Evolutionary conservation across 2,888 invertebrate species (phyloP).

Genomic region (Heteropelma amictum): DNA sequence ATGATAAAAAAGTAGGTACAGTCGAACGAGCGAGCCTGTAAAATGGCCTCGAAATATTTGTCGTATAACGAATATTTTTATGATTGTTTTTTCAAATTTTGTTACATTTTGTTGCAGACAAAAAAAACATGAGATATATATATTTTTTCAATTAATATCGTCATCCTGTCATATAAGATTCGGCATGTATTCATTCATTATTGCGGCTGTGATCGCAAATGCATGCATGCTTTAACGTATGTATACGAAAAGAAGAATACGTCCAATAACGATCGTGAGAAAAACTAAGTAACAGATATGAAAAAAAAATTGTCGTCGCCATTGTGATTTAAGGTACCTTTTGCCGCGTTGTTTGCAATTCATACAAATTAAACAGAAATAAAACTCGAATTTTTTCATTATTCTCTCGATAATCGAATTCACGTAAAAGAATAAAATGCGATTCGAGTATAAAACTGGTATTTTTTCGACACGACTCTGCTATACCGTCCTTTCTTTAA

Average conservation of each 20-base stretch:
- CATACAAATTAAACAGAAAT: background rate
- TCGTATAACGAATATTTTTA: too few relatives aligned
- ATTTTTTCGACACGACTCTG: background rate
- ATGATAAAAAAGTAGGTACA: too few relatives aligned
- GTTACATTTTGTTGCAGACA: background rate
- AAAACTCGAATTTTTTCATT: background rate
- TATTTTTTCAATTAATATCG: too few relatives aligned
- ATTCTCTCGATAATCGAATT: too few relatives aligned
- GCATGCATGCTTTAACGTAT: conserved; percentile 48
- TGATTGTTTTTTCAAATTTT: too few relatives aligned
- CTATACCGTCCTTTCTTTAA: background rate
- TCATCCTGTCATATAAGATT: background rate
- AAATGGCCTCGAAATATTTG: too few relatives aligned
- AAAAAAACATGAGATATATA: background rate
- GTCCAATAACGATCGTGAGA: conserved; percentile 60
- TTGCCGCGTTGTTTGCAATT: conserved; percentile 33
- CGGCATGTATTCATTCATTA: conserved; percentile 39
- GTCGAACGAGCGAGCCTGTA: too few relatives aligned
- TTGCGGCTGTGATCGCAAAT: conserved; percentile 41
- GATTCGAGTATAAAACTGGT: background rate
- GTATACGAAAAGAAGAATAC: conserved; percentile 36
- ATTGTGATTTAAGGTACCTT: conserved; percentile 71
- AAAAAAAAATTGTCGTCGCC: conserved; percentile 67
- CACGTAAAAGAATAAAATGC: too few relatives aligned
- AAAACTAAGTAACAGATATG: conserved; percentile 55